Evolutionary conservation across 2,888 invertebrate species (phyloP).

Genomic region (Synanthedon vespiformis): DNA sequence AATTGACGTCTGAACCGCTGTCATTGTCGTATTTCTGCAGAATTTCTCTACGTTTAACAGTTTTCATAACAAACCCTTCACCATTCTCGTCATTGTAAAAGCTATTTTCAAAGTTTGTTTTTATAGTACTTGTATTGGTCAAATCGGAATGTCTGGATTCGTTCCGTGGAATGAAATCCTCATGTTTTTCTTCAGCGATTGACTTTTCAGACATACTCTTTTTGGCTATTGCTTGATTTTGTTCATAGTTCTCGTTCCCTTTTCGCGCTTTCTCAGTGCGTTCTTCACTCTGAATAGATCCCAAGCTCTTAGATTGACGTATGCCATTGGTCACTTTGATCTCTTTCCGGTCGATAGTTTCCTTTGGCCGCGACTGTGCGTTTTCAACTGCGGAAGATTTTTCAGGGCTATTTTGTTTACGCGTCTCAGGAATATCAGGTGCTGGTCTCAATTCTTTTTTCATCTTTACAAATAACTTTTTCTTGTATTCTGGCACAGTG

Average conservation of each 20-base stretch:
- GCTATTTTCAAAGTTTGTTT: slow-evolving; percentile 73
- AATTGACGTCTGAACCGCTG: slow-evolving; percentile 74
- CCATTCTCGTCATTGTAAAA: slow-evolving; percentile 75
- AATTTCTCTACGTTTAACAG: slow-evolving; percentile 79
- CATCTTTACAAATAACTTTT: slow-evolving; percentile 56
- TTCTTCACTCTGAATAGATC: slow-evolving; percentile 59
- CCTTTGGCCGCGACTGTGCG: slow-evolving; percentile 36
- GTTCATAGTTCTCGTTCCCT: slow-evolving; percentile 33
- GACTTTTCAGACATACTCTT: slow-evolving; percentile 60
- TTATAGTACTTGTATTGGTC: slow-evolving; percentile 64
- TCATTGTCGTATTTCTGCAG: slow-evolving; percentile 77
- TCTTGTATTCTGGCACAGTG: slow-evolving; percentile 69
- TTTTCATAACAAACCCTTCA: slow-evolving; percentile 77
- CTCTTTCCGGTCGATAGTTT: slow-evolving; percentile 62
- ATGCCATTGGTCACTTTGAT: slow-evolving; percentile 50
- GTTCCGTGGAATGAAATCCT: slow-evolving; percentile 49
- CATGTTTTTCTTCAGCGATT: slow-evolving; percentile 52
- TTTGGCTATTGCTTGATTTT: slow-evolving; percentile 41
- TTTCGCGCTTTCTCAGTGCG: slow-evolving; percentile 38
- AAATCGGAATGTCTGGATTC: slow-evolving; percentile 60
- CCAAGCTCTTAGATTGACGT: slow-evolving; percentile 59
- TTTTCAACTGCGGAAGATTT: slow-evolving; percentile 32
- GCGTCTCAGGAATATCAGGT: slow-evolving; percentile 46
- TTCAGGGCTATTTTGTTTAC: slow-evolving; percentile 35
- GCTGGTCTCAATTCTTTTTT: slow-evolving; percentile 57